These are phyloP conservation scores for Megalops atlanticus DNA, from an alignment of 2,113 vertebrate genomes.

Conservation along the genomic window DNA sequence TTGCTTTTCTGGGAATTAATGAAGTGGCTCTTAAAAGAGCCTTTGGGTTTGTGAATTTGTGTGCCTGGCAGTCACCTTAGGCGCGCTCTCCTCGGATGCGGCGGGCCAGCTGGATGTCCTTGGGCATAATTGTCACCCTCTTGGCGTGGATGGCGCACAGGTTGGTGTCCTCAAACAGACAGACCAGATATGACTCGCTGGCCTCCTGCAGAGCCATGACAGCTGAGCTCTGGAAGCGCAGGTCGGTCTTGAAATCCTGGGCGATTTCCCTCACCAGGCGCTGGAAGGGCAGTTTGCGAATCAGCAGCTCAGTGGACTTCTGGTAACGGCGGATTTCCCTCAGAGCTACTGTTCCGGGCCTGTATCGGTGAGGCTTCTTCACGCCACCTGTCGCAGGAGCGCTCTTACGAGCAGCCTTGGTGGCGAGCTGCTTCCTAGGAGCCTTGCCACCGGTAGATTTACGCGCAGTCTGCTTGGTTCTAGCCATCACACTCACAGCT, in stretches of 20 bases:
- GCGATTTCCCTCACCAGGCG: too few species aligned
- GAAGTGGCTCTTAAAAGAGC: slow-evolving; percentile 29
- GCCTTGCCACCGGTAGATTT: slow-evolving; percentile 86
- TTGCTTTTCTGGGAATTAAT: too few species aligned
- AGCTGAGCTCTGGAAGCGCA: too few species aligned
- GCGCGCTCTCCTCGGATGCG: slow-evolving; percentile 76
- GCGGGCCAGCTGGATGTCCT: slow-evolving; percentile 85
- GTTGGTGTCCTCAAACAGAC: slow-evolving; percentile 86
- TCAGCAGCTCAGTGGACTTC: too few species aligned
- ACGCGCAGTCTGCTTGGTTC: slow-evolving; percentile 85
- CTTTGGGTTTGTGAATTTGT: too few species aligned
- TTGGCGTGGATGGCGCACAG: slow-evolving; percentile 87
- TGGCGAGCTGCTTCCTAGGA: slow-evolving; percentile 80
- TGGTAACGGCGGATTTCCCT: too few species aligned
- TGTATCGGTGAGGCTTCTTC: too few species aligned
- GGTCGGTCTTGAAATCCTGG: too few species aligned
- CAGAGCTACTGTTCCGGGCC: too few species aligned
- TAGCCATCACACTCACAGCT: too few species aligned
- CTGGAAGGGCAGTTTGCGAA: too few species aligned
- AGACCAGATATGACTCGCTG: slow-evolving; percentile 84
- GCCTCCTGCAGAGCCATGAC: slow-evolving; percentile 79
- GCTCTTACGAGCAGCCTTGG: slow-evolving; percentile 80
- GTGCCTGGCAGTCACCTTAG: too few species aligned
- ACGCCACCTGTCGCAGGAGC: slow-evolving; percentile 78
- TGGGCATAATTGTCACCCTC: slow-evolving; percentile 87